Base-by-base conservation (phyloP, 2,888 invertebrate genomes). In the Hymenopus coronatus region DNA sequence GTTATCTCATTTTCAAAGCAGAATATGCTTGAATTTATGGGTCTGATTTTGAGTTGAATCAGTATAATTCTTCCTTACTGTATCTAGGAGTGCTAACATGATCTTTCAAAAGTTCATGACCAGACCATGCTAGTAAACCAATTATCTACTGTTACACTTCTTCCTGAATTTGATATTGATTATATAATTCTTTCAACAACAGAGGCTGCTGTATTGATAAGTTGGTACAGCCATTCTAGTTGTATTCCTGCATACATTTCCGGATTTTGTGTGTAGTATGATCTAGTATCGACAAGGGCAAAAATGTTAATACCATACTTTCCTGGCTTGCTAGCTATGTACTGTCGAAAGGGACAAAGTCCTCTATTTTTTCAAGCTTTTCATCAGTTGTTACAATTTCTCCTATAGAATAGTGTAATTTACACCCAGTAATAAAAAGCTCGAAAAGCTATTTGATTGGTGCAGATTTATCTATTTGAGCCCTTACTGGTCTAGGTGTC, bases 321-420 rank as follows among this genome's bases (percentile, higher is more conserved):
- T 9, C 7, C 82, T 27, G 89, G 89, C 28, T 89, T 89, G 20
- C 54, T 85, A 70, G 30, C 6, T 27, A 86, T 86, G 81, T 89
- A 89, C 83, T 89, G 85, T 82, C 85, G n/a, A 83, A 89, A 89
- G 20, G 82, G 30, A 82, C 89, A 86, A 83, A 27, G 15, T 86
- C 89, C 85, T 40, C 88, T 28, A 82, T 81, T 25, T 28, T 6
- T 82, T 82, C 30, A 28, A 89, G 82, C 82, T 83, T 86, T 82
- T 89, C 89, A 33, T 89, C 85, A 89, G 82, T 89, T 84, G 88
- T n/a, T n/a, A n/a, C n/a, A n/a, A n/a, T n/a, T n/a, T n/a, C n/a
- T n/a, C n/a, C n/a, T n/a, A n/a, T n/a, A n/a, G n/a, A n/a, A n/a
- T n/a, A n/a, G n/a, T n/a, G n/a, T n/a, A n/a, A n/a, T n/a, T n/a